Evolutionary conservation across 2,797 vertebrate genomes (phyloP), one percentile per base, ranked within the genome.

Genomic region (Diceros bicornis): DNA sequence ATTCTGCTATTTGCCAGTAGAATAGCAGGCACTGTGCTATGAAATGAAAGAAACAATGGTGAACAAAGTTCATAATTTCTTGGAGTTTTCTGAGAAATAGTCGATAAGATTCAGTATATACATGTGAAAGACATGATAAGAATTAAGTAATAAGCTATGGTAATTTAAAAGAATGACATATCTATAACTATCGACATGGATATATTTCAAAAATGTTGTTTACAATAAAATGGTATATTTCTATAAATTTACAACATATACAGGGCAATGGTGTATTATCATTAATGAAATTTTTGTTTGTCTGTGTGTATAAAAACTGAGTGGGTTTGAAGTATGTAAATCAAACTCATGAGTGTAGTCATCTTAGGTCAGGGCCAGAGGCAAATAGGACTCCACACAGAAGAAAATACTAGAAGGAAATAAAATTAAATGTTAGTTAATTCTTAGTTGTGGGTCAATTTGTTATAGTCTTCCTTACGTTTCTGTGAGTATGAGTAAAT

Each of bases 381-480:
- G 17, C 25, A 55, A 64, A 55, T 57, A 61, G 12, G 11, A 85
- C 6, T 89, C 32, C 32, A 91, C 4, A 37, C 5, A 77, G 74
- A 86, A 89, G 34, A 23, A 78, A 59, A 69, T 13, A 90, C 11
- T 72, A 27, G 41, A 90, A 61, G 27, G 10, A 89, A 72, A 68
- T 55, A 88, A 91, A 91, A 72, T 61, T 64, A 84, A 93, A 64
- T 61, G 17, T 52, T 90, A 79, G 68, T 44, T 66, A 86, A 69
- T 37, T 91, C 37, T 85, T 12, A 68, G 23, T 81, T 74, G 12
- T 55, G 17, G 25, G 52, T 91, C n/a, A 85, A 47, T 71, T 82
- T 93, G 12, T 87, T 85, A 14, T 16, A 68, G 21, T 92, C 2
- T 44, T 86, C 11, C 66, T 89, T 44, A 72, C 16, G 2, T 17